Evolutionary conservation across 2,113 vertebrate species (phyloP), one percentile per base, ranked within the genome.

Genomic region (Ictalurus punctatus): DNA sequence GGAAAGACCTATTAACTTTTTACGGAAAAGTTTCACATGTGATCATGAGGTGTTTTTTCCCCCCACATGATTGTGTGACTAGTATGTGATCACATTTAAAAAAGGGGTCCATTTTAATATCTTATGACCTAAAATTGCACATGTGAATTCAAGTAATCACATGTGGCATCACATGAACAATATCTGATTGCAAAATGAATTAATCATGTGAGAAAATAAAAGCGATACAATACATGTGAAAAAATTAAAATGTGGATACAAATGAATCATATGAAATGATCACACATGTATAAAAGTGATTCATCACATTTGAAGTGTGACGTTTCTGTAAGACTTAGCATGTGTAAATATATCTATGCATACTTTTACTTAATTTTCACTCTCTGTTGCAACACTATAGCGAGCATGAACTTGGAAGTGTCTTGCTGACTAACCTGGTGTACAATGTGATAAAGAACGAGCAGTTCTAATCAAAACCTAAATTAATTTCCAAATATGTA

Each of bases 401-500:
- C 4, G 34, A 78, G 25, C 25, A 27, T 78, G 44, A 56, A 69
- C 25, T 13, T 80, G 40, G 16, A 86, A 37, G 74, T 87, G 74
- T 13, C 14, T 16, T 16, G 0, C 16, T 76, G 56, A 58, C 87
- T 81, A 87, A 52, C 81, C 25, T 83, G 48, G 44, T 82, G 21
- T 71, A 27, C 12, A 48, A 4, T 82, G 86, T 17, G 19, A 48
- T 81, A 37, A 81, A 69, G 74, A 86, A 27, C 63, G 48, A 48
- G 37, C 40, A 63, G 65, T 30, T 44, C 14, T 59, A 79, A 87
- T 87, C 59, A 52, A 71, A 81, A 81, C 16, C 23, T 80, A 63
- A 87, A 81, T 69, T n/a, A 83, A 61, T 61, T 74, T 10, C 80
- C 81, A 58, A 59, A 52, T 10, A 34, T 83, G 25, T 63, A 80